Conservation (phyloP, 2,888 invertebrate genomes). For the Drosophila paucipuncta region DNA sequence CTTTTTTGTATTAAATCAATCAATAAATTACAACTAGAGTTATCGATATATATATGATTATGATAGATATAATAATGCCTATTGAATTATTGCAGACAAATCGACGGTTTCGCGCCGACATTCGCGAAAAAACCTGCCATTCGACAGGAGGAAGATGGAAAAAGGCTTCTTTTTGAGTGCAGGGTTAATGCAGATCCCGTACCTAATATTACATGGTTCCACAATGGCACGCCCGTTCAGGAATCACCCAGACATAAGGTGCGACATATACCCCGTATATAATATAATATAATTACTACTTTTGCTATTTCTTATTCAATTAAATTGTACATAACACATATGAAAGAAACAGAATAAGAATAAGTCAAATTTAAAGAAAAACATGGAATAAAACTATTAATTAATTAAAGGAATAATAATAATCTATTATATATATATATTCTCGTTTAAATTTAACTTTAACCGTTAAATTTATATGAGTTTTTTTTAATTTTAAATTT, state of each 20-base stretch:
- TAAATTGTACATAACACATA: neutral
- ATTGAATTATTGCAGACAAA: conserved; percentile 90
- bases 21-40: neutral
- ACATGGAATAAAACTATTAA: too few species aligned
- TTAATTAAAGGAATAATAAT: too few species aligned
- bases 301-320: too few species aligned
- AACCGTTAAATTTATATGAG: too few species aligned
- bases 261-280: conserved; percentile 4
- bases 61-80: neutral
- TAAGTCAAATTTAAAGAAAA: too few species aligned
- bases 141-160: conserved; percentile 98
- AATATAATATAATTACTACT: too few species aligned
- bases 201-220: conserved; percentile 95
- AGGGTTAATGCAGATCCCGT: conserved; percentile 97
- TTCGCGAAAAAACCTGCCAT: conserved; percentile 99
- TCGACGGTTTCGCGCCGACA: conserved; percentile 98
- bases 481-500: too few species aligned
- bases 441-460: too few species aligned
- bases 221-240: conserved; percentile 92
- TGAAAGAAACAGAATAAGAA: too few species aligned
- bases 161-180: conserved; percentile 96
- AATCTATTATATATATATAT: too few species aligned
- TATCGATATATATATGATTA: neutral
- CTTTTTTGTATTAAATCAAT: neutral
- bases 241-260: conserved; percentile 95